phyloP scores from a whole-genome alignment of 2,113 vertebrate genomes.

The Pantherophis guttatus region DNA sequence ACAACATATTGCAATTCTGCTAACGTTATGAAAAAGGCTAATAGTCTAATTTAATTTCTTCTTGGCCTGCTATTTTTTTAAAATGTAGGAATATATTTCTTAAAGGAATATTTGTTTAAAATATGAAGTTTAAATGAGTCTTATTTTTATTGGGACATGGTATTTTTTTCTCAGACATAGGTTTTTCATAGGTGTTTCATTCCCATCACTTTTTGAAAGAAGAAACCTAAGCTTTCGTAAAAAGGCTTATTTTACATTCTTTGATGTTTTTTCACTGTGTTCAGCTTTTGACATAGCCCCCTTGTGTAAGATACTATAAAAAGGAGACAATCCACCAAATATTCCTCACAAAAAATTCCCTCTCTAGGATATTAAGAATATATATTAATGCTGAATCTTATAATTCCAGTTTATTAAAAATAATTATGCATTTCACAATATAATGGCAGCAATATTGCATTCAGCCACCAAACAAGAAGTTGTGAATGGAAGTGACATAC shows the following conservation, averaged over 20 bases:
- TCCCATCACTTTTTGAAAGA: not conserved
- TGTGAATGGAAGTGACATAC: conserved; percentile 1
- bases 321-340: not conserved
- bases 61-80: not conserved
- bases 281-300: not conserved
- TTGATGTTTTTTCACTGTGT: not conserved
- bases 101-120: not conserved
- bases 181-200: not conserved
- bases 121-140: not conserved
- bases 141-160: not conserved
- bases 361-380: not conserved
- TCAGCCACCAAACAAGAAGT: not conserved
- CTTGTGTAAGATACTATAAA: not conserved
- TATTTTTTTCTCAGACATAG: too few species aligned
- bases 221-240: too few species aligned
- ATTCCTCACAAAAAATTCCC: not conserved
- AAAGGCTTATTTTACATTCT: not conserved
- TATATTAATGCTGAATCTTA: not conserved
- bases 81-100: not conserved
- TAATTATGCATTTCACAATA: not conserved
- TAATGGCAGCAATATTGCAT: not conserved
- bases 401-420: not conserved
- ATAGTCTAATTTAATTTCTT: not conserved
- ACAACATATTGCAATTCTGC: not conserved
- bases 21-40: not conserved